phyloP scores from a whole-genome alignment of 2,888 invertebrate species.

The Liposcelis brunnea region DNA sequence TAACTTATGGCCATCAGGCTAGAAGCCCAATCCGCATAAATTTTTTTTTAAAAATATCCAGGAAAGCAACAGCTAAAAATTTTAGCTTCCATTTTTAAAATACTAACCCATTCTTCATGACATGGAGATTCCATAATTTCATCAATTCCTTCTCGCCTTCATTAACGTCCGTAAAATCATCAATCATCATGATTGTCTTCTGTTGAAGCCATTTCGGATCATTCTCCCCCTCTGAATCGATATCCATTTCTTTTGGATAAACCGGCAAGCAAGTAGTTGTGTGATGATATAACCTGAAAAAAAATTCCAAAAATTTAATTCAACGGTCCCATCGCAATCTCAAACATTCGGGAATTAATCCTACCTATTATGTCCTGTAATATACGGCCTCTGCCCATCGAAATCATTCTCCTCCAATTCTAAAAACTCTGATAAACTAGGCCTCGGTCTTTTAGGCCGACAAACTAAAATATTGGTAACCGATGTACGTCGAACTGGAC shows the following conservation, averaged over 20 bases:
- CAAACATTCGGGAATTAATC: too few relatives aligned
- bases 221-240: constrained; percentile 85
- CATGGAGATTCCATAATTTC: constrained; percentile 98
- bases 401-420: constrained; percentile 73
- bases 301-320: constrained; percentile 7
- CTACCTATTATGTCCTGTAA: constrained; percentile 74
- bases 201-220: constrained; percentile 88
- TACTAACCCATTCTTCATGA: constrained; percentile 72
- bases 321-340: not conserved
- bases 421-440: constrained; percentile 71
- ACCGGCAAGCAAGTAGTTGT: constrained; percentile 87
- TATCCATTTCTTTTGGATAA: constrained; percentile 84
- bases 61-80: too few relatives aligned
- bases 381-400: constrained; percentile 72
- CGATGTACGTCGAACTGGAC: constrained; percentile 54
- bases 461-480: constrained; percentile 66
- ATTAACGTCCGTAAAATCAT: constrained; percentile 98
- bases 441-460: constrained; percentile 44
- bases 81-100: not conserved
- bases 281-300: constrained; percentile 71
- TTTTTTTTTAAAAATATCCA: too few relatives aligned
- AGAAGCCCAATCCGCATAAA: too few relatives aligned
- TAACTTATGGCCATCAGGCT: too few relatives aligned
- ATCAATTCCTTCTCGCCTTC: constrained; percentile 95
- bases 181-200: constrained; percentile 94